These are phyloP conservation scores for Chirona hameri DNA, from an alignment of 2,888 invertebrate species.

Conservation along the genomic window DNA sequence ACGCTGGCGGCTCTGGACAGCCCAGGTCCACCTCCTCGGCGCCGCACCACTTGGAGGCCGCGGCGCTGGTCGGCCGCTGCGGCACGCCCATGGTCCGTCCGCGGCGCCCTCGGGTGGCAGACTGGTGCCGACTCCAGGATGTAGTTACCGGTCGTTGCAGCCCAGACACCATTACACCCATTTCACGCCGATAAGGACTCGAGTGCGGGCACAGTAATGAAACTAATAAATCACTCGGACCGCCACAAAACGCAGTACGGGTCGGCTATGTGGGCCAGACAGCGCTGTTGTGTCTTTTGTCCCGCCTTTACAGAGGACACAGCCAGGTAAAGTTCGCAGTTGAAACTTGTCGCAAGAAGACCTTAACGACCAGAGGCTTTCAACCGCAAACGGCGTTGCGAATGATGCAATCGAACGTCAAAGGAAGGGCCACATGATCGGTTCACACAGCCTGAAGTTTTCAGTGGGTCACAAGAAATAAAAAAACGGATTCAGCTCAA, in stretches of 20 bases:
- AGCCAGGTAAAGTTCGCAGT: too few relatives aligned
- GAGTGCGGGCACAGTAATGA: background rate
- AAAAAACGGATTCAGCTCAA: too few relatives aligned
- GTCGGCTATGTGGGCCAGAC: background rate
- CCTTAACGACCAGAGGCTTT: too few relatives aligned
- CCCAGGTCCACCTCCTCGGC: slow-evolving; percentile 13
- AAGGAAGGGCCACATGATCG: too few relatives aligned
- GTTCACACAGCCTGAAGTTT: too few relatives aligned
- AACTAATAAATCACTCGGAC: background rate
- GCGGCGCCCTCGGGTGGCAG: background rate
- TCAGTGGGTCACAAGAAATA: too few relatives aligned
- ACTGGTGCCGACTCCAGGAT: background rate
- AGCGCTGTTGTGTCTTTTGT: too few relatives aligned
- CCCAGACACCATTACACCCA: background rate
- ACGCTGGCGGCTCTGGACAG: background rate
- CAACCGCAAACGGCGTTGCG: too few relatives aligned
- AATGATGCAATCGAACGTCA: too few relatives aligned
- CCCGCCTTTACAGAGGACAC: too few relatives aligned
- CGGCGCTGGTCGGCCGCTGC: background rate
- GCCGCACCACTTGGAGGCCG: background rate
- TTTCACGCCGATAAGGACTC: too few relatives aligned
- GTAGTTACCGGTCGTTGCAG: background rate
- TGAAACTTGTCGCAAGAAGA: too few relatives aligned
- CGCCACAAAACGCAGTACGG: background rate
- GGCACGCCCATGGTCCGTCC: background rate